phyloP scores from a whole-genome alignment of 1,140 invertebrate species.

The Protaetia brevitarsis region DNA sequence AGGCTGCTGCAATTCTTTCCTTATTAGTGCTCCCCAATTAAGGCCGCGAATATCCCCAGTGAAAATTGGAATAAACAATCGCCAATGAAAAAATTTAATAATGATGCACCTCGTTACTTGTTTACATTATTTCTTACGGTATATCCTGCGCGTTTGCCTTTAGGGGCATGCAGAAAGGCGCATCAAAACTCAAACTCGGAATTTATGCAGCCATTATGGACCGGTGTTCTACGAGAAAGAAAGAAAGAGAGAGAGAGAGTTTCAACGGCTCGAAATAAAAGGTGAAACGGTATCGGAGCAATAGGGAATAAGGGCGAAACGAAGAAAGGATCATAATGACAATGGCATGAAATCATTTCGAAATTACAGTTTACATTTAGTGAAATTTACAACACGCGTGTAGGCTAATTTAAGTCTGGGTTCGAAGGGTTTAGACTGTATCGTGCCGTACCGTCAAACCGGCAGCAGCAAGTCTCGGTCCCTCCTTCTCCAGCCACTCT shows the following conservation, averaged over 20 bases:
- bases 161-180: not conserved
- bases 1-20: too few relatives aligned
- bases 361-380: constrained; percentile 13
- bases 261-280: too few relatives aligned
- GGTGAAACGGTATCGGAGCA: not conserved
- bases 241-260: too few relatives aligned
- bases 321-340: not conserved
- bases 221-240: not conserved
- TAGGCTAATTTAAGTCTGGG: constrained; percentile 3
- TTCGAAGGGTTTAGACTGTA: not conserved
- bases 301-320: not conserved
- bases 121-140: not conserved
- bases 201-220: not conserved
- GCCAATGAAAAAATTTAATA: not conserved
- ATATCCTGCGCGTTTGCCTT: not conserved
- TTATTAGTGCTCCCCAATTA: too few relatives aligned
- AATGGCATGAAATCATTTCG: constrained; percentile 6
- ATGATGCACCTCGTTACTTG: not conserved
- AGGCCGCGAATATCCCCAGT: too few relatives aligned
- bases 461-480: not conserved
- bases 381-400: not conserved
- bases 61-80: not conserved
- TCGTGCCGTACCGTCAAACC: not conserved
- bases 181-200: not conserved
- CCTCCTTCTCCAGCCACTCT: not conserved